phyloP scores from a whole-genome alignment of 2,888 invertebrate genomes.

The Drosophila neutralis region DNA sequence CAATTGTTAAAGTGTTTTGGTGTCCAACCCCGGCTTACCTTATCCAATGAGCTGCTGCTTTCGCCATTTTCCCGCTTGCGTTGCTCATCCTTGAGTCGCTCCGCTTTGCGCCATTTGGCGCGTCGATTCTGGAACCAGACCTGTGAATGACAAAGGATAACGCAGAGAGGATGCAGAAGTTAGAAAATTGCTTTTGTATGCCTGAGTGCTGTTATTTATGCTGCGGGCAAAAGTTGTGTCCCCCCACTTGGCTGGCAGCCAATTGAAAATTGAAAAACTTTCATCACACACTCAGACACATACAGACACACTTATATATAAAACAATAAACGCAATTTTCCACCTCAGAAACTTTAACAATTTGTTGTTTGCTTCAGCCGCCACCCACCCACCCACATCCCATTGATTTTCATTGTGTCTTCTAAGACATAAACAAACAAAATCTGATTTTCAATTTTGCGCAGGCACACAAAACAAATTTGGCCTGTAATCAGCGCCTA shows the following conservation, averaged over 20 bases:
- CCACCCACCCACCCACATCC: not conserved
- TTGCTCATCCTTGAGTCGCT: constrained; percentile 95
- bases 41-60: constrained; percentile 87
- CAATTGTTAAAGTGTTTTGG: not conserved
- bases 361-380: constrained; percentile 49
- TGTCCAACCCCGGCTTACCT: constrained; percentile 66
- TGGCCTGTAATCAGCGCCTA: constrained; percentile 78
- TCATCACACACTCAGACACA: constrained; percentile 29
- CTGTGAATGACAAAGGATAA: constrained; percentile 84
- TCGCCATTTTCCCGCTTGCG: constrained; percentile 92
- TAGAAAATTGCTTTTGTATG: constrained; percentile 63
- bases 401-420: constrained; percentile 36
- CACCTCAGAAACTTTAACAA: constrained; percentile 83
- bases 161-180: constrained; percentile 44
- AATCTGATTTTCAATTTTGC: constrained; percentile 79
- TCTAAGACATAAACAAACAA: constrained; percentile 71
- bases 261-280: constrained; percentile 82
- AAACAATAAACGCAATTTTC: constrained; percentile 81
- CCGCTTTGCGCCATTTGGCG: constrained; percentile 97
- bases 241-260: constrained; percentile 60
- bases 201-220: constrained; percentile 64
- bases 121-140: constrained; percentile 97
- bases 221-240: constrained; percentile 40
- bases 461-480: constrained; percentile 78
- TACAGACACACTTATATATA: constrained; percentile 6